A percentile compares a stretch with the other conserved stretches of the same genome.
Conservation (phyloP, 2,888 invertebrate species). For the Petrolisthes manimaculis region DNA sequence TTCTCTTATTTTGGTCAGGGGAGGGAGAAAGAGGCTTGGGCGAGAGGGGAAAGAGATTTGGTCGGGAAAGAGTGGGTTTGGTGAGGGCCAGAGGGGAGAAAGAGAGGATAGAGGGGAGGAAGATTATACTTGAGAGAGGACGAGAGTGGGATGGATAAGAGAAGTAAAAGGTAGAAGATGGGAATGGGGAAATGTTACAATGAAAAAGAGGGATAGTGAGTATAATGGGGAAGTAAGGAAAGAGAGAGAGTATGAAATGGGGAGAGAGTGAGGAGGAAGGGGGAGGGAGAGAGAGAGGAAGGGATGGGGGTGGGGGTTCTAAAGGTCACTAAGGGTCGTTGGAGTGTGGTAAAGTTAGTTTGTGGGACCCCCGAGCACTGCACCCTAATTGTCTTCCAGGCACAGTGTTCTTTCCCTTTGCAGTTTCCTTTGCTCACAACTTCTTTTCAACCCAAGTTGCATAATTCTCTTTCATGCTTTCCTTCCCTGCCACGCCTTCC, state of each 20-base stretch:
- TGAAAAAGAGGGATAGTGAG: not conserved
- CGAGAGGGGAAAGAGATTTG: not conserved
- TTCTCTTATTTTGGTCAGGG: no score
- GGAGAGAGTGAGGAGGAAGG: not conserved
- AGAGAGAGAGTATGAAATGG: not conserved
- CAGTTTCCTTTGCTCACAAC: not conserved
- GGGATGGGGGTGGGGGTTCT: no score
- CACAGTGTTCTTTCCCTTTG: not conserved
- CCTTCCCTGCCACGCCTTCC: not conserved
- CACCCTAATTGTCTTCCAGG: not conserved
- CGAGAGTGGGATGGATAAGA: not conserved
- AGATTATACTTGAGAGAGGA: not conserved
- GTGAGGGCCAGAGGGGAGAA: not conserved
- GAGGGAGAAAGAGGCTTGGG: not conserved
- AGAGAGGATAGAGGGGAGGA: not conserved
- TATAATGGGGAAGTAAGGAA: not conserved
- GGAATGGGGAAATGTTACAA: not conserved
- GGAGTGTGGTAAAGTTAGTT: not conserved
- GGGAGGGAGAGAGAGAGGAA: not conserved
- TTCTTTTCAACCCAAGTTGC: no score
- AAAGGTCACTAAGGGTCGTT: not conserved
- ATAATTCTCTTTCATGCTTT: conserved; percentile 6
- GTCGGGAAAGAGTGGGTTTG: not conserved
- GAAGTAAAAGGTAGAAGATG: not conserved
- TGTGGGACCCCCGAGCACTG: not conserved